phyloP scores from a whole-genome alignment of 1,140 invertebrate genomes.

The Gerris buenoi region DNA sequence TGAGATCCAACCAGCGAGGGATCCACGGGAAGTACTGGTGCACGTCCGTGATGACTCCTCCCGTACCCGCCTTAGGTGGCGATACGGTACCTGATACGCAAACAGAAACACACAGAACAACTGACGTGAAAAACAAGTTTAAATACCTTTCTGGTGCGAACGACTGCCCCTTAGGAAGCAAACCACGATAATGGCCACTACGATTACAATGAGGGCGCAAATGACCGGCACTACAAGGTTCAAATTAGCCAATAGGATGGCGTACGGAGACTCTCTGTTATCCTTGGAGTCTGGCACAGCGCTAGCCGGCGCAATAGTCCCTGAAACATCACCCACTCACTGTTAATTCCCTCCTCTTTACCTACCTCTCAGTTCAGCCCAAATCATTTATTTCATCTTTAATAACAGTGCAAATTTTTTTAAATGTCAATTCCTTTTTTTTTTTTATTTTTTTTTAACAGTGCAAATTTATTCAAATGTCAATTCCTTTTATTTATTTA shows the following conservation, averaged over 20 bases:
- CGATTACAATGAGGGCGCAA: slow-evolving; percentile 76
- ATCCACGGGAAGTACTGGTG: slow-evolving; percentile 58
- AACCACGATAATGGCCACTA: slow-evolving; percentile 78
- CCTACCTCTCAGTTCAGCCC: too few relatives aligned
- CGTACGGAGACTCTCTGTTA: slow-evolving; percentile 57
- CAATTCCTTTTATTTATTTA: too few relatives aligned
- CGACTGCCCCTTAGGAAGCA: slow-evolving; percentile 70
- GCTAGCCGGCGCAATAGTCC: slow-evolving; percentile 80
- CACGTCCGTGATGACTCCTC: slow-evolving; percentile 30
- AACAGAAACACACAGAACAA: slow-evolving; percentile 20
- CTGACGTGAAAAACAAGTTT: slow-evolving; percentile 17
- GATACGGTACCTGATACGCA: slow-evolving; percentile 54
- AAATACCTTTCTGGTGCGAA: slow-evolving; percentile 62
- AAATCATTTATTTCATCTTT: too few relatives aligned
- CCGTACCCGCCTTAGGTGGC: slow-evolving; percentile 46
- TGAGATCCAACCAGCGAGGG: slow-evolving; percentile 69
- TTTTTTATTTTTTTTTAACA: too few relatives aligned
- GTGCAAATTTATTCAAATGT: too few relatives aligned
- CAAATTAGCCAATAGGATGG: slow-evolving; percentile 69
- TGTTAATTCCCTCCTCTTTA: background rate
- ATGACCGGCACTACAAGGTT: slow-evolving; percentile 88
- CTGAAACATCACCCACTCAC: slow-evolving; percentile 43
- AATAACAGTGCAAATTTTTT: too few relatives aligned
- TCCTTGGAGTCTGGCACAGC: slow-evolving; percentile 49
- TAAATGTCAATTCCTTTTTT: too few relatives aligned